A percentile compares a stretch with the other conserved stretches of the same genome.
Evolutionary conservation across 2,888 invertebrate genomes (phyloP).

Genomic region (Criorhina ranunculi): DNA sequence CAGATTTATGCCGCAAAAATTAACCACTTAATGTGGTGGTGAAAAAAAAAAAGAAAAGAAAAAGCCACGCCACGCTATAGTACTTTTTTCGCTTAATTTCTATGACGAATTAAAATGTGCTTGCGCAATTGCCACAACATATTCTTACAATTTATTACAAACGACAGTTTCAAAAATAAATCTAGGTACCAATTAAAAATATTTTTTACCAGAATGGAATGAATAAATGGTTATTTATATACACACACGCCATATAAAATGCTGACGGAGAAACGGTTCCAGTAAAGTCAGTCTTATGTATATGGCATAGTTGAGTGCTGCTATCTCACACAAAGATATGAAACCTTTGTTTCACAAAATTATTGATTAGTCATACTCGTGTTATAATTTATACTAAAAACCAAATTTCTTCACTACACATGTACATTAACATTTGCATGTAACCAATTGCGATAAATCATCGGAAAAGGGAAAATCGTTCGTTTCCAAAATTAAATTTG

Average conservation of each 20-base stretch:
- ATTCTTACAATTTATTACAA: neutral
- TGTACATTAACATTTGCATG: neutral
- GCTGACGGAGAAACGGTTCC: neutral
- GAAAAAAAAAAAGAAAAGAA: conserved; percentile 10
- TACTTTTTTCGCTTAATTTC: conserved; percentile 8
- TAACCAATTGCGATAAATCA: neutral
- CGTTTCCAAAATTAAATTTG: conserved; percentile 22
- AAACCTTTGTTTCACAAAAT: conserved; percentile 33
- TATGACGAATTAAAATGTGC: neutral
- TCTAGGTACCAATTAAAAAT: conserved; percentile 17
- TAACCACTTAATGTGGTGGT: conserved; percentile 9
- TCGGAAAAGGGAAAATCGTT: neutral
- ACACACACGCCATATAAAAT: conserved; percentile 5
- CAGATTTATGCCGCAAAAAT: conserved; percentile 20
- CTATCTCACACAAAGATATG: conserved; percentile 25
- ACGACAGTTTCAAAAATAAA: conserved; percentile 23
- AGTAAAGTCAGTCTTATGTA: conserved; percentile 7
- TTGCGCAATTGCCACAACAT: conserved; percentile 5
- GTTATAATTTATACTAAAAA: neutral
- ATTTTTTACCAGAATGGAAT: conserved; percentile 8
- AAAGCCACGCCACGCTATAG: neutral
- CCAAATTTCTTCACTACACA: neutral
- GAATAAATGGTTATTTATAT: neutral
- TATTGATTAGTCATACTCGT: conserved; percentile 56
- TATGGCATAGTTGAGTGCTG: conserved; percentile 30